phyloP scores from a whole-genome alignment of 2,113 vertebrate genomes.

The Pygoscelis antarcticus region DNA sequence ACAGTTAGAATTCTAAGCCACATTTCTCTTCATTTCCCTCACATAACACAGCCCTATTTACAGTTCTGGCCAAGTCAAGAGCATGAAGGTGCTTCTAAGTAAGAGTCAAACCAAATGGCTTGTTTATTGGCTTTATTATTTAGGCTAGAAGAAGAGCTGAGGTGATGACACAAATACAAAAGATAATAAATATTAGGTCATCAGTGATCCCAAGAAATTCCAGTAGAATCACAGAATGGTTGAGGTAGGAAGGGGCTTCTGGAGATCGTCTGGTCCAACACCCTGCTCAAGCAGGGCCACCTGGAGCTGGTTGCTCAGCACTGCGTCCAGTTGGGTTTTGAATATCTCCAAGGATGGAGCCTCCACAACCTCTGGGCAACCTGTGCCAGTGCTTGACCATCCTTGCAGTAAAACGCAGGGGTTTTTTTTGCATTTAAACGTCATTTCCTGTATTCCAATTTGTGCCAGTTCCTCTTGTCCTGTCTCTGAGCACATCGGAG shows the following conservation, averaged over 20 bases:
- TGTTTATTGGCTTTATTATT: not conserved
- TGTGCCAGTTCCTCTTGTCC: not conserved
- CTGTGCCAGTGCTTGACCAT: not conserved
- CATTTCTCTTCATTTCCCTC: conserved; percentile 25
- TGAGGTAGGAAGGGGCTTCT: not conserved
- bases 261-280: rapidly evolving
- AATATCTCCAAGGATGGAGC: not conserved
- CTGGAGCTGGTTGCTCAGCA: not conserved
- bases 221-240: not conserved
- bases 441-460: not conserved
- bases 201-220: not conserved
- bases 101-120: not conserved
- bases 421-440: not conserved
- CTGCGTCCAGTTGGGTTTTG: not conserved
- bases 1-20: not conserved
- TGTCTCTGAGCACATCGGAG: not conserved
- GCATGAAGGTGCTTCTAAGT: not conserved
- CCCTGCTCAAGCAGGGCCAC: not conserved
- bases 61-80: not conserved
- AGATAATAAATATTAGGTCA: not conserved
- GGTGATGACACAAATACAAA: not conserved
- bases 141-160: not conserved
- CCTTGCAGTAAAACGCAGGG: not conserved
- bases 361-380: not conserved
- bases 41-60: not conserved